Conservation (phyloP, 2,113 vertebrate species). For the Illadopsis cleaveri region DNA sequence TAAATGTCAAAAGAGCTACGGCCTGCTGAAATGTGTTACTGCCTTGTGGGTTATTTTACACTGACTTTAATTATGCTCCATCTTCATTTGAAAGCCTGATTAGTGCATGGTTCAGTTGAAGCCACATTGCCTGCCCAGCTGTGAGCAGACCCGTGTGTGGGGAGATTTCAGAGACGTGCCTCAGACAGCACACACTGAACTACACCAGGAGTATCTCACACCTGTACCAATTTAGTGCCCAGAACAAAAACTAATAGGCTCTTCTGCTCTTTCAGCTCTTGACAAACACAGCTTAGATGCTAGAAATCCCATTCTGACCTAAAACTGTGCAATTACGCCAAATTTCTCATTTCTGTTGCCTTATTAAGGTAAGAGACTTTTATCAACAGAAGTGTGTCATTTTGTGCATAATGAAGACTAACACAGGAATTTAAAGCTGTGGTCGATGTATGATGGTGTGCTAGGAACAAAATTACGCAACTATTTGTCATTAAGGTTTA, state of each 20-base stretch:
- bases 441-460: neutral
- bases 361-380: neutral
- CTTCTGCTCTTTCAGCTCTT: neutral
- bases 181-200: neutral
- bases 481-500: neutral
- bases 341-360: neutral
- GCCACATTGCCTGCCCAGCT: neutral
- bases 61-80: conserved; percentile 46
- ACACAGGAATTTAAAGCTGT: neutral
- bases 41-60: conserved; percentile 34
- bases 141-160: neutral
- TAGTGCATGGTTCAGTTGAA: neutral
- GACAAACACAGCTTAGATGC: neutral
- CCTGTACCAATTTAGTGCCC: neutral
- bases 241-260: neutral
- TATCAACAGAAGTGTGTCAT: neutral
- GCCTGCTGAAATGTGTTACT: neutral
- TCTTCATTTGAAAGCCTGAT: conserved; percentile 26
- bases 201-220: neutral
- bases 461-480: neutral
- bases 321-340: neutral
- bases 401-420: neutral
- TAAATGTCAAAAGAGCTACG: conserved; percentile 3
- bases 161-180: neutral
- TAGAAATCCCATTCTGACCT: neutral